Percentiles rank a stretch among this genome's conserved stretches.
Evolutionary conservation across 2,797 vertebrate genomes (phyloP).

Genomic region (Muscicapa comitata): DNA sequence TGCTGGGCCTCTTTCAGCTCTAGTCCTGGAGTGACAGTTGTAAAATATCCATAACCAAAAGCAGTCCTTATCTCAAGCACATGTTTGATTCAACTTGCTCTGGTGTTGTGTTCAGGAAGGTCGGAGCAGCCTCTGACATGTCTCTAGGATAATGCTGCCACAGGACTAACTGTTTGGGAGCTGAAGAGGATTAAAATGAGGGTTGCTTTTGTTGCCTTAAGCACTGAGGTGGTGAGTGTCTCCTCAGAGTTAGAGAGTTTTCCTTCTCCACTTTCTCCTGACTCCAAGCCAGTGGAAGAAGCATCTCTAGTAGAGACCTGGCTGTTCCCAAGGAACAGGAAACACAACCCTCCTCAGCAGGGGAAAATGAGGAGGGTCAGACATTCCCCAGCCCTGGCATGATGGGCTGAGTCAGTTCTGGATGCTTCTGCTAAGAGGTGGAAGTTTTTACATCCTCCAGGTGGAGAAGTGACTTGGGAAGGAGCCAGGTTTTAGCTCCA

Average conservation of each 20-base stretch:
- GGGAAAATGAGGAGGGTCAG: not conserved
- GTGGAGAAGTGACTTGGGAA: not conserved
- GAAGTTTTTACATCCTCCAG: not conserved
- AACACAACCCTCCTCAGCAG: not conserved
- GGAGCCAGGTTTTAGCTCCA: not conserved
- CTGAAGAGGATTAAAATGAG: not conserved
- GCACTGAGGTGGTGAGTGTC: not conserved
- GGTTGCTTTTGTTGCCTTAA: not conserved
- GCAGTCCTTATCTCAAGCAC: not conserved
- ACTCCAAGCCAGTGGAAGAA: not conserved
- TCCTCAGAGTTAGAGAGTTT: not conserved
- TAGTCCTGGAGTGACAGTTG: not conserved
- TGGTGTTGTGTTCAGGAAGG: not conserved
- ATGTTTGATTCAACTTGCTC: not conserved
- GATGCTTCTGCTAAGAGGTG: not conserved
- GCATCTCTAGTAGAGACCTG: accelerated
- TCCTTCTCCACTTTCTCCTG: not conserved
- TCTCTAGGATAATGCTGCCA: not conserved
- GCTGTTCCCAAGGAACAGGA: not conserved
- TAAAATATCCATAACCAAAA: not conserved
- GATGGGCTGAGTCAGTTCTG: not conserved
- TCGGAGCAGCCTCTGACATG: not conserved
- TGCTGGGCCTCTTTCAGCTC: not conserved
- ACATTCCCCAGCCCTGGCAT: not conserved
- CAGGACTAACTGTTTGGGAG: not conserved